These are phyloP conservation scores for Falco rusticolus DNA, from an alignment of 2,797 vertebrate species.

Conservation along the genomic window DNA sequence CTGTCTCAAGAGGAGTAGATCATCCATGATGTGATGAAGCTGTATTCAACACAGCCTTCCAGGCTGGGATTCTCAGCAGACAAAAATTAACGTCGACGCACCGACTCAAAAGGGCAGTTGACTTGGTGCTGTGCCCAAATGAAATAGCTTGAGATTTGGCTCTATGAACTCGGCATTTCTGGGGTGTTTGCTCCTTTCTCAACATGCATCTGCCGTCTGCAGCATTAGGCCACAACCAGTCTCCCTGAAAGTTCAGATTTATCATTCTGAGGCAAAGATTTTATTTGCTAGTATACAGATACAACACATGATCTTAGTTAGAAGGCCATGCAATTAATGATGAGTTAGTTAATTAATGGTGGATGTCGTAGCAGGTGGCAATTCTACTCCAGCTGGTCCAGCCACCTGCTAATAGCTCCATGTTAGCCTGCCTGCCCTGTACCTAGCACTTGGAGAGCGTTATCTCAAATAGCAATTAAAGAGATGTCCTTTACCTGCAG, in stretches of 20 bases:
- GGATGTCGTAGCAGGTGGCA: conserved; percentile 50
- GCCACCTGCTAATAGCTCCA: conserved; percentile 53
- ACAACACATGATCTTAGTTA: conserved; percentile 2
- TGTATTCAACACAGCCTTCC: background rate
- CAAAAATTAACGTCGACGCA: background rate
- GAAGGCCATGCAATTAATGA: conserved; percentile 61
- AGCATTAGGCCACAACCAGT: background rate
- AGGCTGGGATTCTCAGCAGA: background rate
- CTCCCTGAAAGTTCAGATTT: background rate
- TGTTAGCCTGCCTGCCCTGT: conserved; percentile 11
- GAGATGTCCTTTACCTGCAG: conserved; percentile 3
- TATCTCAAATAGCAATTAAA: conserved; percentile 8
- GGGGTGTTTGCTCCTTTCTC: background rate
- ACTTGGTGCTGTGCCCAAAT: background rate
- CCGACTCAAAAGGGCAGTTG: background rate
- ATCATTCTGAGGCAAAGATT: background rate
- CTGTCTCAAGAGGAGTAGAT: background rate
- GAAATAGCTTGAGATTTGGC: background rate
- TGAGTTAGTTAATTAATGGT: conserved; percentile 67
- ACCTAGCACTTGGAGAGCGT: background rate
- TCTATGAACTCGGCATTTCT: background rate
- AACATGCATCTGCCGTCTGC: background rate
- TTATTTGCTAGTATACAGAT: background rate
- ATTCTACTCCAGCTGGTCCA: conserved; percentile 58
- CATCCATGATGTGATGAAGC: background rate